Evolutionary conservation across 2,113 vertebrate species (phyloP), one percentile per base, ranked within the genome.

Genomic region (Chionodraco myersi): DNA sequence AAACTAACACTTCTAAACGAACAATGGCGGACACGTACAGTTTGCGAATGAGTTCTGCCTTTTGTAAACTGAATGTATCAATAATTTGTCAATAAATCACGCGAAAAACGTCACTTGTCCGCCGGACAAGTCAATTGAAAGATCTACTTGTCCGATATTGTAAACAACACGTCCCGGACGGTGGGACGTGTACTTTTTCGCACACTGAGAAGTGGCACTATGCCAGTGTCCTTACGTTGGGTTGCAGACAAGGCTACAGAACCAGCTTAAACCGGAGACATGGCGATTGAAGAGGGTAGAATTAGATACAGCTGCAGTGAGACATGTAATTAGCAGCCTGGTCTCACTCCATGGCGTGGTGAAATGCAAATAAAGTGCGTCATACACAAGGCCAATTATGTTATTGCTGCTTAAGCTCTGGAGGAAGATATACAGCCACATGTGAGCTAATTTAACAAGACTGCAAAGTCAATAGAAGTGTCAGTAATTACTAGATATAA

Each of bases 171-270:
- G 21, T 21, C 21, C 21, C 21, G 21, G 21, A 21, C 21, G 21
- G 21, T 21, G 21, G 21, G 21, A 21, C 21, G 21, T 21, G 21
- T 21, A 21, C 21, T 21, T 21, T 21, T 21, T 21, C 21, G 21
- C 21, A 21, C 21, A 21, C 21, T 21, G 21, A 59, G 56, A n/a
- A 79, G 62, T 68, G 54, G 58, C n/a, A 10, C 47, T 9, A 15
- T 16, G 75, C 70, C 82, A 63, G 52, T 72, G 65, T 71, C 47
- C 72, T 62, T 16, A 66, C 1, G 0, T 47, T 6, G 64, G 41
- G 45, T 44, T 53, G 34, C 26, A 76, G 59, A 58, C 49, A 59
- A 48, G 58, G 21, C 11, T 51, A 23, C 12, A 67, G 12, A 60
- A 26, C 54, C 26, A 18, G n/a, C 26, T 36, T 16, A 21, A 64